phyloP scores from a whole-genome alignment of 2,113 vertebrate species.

The Drymodes brunneopygia region DNA sequence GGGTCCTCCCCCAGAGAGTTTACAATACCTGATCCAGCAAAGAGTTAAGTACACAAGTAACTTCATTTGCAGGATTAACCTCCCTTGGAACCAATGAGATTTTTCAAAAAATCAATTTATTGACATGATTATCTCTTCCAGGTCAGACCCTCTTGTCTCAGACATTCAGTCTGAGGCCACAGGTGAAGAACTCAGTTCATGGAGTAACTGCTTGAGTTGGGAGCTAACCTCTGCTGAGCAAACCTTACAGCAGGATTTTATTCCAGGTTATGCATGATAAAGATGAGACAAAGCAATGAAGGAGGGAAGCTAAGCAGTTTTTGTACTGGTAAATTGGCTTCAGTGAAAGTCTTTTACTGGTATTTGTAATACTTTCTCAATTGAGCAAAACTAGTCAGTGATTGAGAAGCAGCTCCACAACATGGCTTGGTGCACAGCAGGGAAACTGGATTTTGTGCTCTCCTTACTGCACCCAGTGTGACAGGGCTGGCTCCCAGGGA shows the following conservation, averaged over 20 bases:
- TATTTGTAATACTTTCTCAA: background rate
- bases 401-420: background rate
- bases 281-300: background rate
- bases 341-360: background rate
- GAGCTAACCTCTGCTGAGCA: background rate
- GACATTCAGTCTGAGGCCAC: background rate
- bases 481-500: background rate
- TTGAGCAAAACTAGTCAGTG: background rate
- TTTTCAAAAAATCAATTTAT: background rate
- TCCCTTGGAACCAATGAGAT: background rate
- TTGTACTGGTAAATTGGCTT: background rate
- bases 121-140: background rate
- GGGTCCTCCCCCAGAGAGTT: constrained; percentile 36
- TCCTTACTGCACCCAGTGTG: background rate
- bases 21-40: background rate
- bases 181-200: background rate
- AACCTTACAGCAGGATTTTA: background rate
- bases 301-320: background rate
- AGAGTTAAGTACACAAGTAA: background rate
- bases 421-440: background rate
- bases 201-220: background rate
- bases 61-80: background rate
- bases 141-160: background rate
- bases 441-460: background rate
- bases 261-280: background rate